A percentile compares a stretch with the other conserved stretches of the same genome.
Conservation (phyloP, 2,888 invertebrate genomes). For the Stenolophus ochropezus region DNA sequence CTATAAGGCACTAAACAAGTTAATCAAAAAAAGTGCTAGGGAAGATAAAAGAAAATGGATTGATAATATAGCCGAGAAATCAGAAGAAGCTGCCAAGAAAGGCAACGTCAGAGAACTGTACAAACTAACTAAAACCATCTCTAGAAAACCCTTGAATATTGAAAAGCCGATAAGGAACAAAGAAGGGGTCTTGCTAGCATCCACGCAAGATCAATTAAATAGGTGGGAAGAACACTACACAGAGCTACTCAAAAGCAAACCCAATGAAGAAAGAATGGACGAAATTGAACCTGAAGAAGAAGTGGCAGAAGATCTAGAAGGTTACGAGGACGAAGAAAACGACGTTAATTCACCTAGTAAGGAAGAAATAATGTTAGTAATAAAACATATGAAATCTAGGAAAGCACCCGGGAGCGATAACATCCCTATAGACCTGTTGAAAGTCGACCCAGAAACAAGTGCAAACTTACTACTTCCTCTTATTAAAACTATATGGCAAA, state of each 20-base stretch:
- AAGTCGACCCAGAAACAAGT: background rate
- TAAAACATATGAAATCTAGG: background rate
- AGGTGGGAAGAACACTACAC: background rate
- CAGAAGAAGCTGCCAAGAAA: background rate
- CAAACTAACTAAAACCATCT: background rate
- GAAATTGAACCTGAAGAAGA: background rate
- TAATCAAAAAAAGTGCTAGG: background rate
- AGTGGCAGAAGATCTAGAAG: background rate
- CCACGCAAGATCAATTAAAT: background rate
- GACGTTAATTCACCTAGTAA: background rate
- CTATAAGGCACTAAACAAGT: background rate
- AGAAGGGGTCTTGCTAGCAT: background rate
- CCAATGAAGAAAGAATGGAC: background rate
- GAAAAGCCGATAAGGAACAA: background rate
- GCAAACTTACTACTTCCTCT: background rate
- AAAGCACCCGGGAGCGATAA: constrained; percentile 1
- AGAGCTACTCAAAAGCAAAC: background rate
- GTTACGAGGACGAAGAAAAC: background rate
- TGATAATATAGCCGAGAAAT: background rate
- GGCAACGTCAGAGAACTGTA: background rate
- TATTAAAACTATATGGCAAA: background rate
- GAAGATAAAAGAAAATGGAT: background rate
- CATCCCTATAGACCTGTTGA: background rate
- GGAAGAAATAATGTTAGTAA: background rate
- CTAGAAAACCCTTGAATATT: background rate